These are phyloP conservation scores for Caenorhabditis zanzibari DNA, from an alignment of 2,888 invertebrate genomes.

Conservation along the genomic window DNA sequence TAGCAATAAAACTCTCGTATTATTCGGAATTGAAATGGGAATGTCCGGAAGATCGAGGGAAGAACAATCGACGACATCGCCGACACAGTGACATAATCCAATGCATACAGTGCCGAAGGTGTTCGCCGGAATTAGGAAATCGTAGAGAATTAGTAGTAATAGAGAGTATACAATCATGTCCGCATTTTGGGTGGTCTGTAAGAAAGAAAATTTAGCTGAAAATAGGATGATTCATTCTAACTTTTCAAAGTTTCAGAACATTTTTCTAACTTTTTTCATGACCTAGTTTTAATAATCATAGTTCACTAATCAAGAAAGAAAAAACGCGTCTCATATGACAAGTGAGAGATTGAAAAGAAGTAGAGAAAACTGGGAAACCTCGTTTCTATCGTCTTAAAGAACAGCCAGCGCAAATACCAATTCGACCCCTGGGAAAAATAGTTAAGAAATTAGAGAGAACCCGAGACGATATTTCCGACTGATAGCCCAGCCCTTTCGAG, in stretches of 20 bases:
- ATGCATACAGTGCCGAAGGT: conserved; percentile 57
- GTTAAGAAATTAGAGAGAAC: conserved; percentile 12
- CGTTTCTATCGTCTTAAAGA: conserved; percentile 53
- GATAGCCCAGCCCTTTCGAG: conserved; percentile 39
- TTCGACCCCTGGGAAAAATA: conserved; percentile 22
- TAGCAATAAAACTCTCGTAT: conserved; percentile 62
- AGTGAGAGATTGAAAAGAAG: conserved; percentile 13
- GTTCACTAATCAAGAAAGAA: neutral
- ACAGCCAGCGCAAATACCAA: conserved; percentile 56
- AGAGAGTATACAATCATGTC: conserved; percentile 55
- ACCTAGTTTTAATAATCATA: neutral
- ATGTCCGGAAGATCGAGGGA: conserved; percentile 63
- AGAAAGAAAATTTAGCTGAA: neutral
- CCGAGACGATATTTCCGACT: conserved; percentile 38
- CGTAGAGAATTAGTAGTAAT: conserved; percentile 50
- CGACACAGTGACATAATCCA: conserved; percentile 67
- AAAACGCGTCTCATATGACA: conserved; percentile 31
- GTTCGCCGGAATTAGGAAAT: conserved; percentile 7
- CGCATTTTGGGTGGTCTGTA: conserved; percentile 21
- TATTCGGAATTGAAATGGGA: conserved; percentile 66
- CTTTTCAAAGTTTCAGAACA: neutral
- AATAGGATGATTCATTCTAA: neutral
- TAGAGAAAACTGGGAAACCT: conserved; percentile 29
- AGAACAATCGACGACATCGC: conserved; percentile 70
- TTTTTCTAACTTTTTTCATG: neutral